These are phyloP conservation scores for Onychostruthus taczanowskii DNA, from an alignment of 2,113 vertebrate genomes.

Conservation along the genomic window DNA sequence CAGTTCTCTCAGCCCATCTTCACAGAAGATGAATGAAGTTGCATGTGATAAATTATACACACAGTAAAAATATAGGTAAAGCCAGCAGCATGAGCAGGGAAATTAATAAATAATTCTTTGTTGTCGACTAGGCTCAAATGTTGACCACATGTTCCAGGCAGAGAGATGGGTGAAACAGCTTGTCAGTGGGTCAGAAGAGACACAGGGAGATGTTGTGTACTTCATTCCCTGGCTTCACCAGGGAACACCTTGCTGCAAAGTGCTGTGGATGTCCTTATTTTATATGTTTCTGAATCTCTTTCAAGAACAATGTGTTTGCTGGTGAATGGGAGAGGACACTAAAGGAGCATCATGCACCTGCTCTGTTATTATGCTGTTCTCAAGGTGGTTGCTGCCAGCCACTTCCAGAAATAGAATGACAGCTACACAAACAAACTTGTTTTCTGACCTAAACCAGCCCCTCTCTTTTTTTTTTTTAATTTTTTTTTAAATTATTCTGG, in stretches of 20 bases:
- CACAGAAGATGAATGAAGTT: not conserved
- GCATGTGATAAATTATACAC: not conserved
- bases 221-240: not conserved
- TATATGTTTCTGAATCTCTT: not conserved
- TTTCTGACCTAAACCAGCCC: not conserved
- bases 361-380: not conserved
- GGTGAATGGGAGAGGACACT: not conserved
- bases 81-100: not conserved
- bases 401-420: not conserved
- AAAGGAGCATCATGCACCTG: not conserved
- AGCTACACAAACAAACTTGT: not conserved
- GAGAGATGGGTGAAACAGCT: not conserved
- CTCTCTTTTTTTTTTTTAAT: not conserved
- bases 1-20: not conserved
- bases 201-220: rapidly evolving
- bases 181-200: not conserved
- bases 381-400: not conserved
- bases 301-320: not conserved
- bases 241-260: not conserved
- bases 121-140: not conserved
- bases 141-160: not conserved
- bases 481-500: not conserved
- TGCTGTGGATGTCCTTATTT: not conserved
- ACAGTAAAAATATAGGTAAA: not conserved
- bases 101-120: not conserved